phyloP scores from a whole-genome alignment of 2,888 invertebrate genomes.

The Cyclophora albipunctata region DNA sequence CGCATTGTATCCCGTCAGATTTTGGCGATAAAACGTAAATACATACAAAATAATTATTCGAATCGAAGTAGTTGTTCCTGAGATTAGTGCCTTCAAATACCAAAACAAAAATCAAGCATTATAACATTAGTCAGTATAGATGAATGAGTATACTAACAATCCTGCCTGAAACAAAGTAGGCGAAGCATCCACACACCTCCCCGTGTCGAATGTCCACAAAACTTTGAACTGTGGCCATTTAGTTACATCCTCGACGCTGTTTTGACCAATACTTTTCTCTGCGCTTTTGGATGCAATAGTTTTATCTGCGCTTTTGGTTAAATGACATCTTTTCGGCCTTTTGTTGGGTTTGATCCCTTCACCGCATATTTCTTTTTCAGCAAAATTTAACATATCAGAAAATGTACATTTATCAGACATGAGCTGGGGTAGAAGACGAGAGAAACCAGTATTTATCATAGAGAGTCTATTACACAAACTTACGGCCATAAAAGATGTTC shows the following conservation, averaged over 20 bases:
- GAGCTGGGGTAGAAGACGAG: constrained; percentile 70
- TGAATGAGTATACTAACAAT: constrained; percentile 47
- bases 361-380: constrained; percentile 34
- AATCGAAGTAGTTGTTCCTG: too few species aligned
- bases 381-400: constrained; percentile 42
- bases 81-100: too few species aligned
- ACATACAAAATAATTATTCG: too few species aligned
- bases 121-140: too few species aligned
- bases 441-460: constrained; percentile 45
- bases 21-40: too few species aligned
- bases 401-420: constrained; percentile 63
- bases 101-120: too few species aligned
- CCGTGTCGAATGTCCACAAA: constrained; percentile 77
- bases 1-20: too few species aligned
- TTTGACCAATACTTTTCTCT: background rate
- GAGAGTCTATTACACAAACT: constrained; percentile 77
- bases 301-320: constrained; percentile 3
- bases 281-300: constrained; percentile 12
- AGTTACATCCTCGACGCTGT: background rate
- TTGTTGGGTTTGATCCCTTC: constrained; percentile 31
- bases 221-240: constrained; percentile 43
- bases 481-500: constrained; percentile 81
- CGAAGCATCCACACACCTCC: constrained; percentile 89
- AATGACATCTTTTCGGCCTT: constrained; percentile 27
- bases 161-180: constrained; percentile 72